These are phyloP conservation scores for Trachythela sp. DNA, from an alignment of 64 coral and sea anemone genomes.

Conservation along the genomic window DNA sequence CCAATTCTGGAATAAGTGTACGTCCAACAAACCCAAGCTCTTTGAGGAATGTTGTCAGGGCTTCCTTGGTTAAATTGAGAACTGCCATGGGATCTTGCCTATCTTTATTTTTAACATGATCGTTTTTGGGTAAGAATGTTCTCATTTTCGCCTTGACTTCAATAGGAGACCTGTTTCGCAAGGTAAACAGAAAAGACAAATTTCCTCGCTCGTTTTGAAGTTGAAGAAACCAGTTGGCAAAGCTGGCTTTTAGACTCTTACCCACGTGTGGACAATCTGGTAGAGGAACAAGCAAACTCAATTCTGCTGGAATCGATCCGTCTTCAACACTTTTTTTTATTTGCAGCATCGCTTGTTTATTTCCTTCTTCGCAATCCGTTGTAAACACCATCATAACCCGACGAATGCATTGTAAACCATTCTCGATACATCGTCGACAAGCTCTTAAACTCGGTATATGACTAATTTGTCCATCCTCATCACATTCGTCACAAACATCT, in stretches of 20 bases:
- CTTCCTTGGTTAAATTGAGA: slow-evolving; percentile 17
- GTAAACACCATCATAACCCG: background rate
- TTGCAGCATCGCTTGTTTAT: slow-evolving; percentile 7
- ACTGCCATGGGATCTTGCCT: slow-evolving; percentile 33
- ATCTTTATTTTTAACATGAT: background rate
- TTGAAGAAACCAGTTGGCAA: slow-evolving; percentile 16
- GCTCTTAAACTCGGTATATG: slow-evolving; percentile 34
- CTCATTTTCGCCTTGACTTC: background rate
- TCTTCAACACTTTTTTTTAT: background rate
- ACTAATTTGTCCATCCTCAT: slow-evolving; percentile 20
- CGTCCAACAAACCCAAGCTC: slow-evolving; percentile 33
- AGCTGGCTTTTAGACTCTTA: slow-evolving; percentile 17
- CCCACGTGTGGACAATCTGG: slow-evolving; percentile 27
- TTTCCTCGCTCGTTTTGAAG: background rate
- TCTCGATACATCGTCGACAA: slow-evolving; percentile 12
- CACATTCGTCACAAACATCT: background rate
- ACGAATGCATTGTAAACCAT: background rate
- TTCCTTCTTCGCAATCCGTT: slow-evolving; percentile 20
- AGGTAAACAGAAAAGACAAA: background rate
- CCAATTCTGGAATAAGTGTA: slow-evolving; percentile 58
- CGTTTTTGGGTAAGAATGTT: background rate
- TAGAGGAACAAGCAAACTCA: background rate
- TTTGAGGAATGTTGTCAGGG: slow-evolving; percentile 16
- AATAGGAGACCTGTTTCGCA: too few species aligned
- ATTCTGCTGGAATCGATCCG: background rate